Percentiles rank a stretch among this genome's conserved stretches.
phyloP scores from a whole-genome alignment of 2,113 vertebrate genomes.

The Thermophis baileyi region DNA sequence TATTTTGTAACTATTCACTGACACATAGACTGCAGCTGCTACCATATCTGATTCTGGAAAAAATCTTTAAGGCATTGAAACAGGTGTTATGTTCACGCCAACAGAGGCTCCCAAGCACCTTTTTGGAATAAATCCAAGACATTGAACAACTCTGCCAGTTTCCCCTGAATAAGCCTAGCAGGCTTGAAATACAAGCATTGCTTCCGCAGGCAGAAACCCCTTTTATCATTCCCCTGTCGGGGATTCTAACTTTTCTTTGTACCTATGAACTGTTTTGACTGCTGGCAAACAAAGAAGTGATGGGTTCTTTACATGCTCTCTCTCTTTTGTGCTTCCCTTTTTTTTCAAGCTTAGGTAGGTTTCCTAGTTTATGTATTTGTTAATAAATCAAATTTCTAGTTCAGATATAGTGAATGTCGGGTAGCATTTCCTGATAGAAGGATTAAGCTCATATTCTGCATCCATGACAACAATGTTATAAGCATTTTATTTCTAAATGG shows the following conservation, averaged over 20 bases:
- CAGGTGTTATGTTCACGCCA: neutral
- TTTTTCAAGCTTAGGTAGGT: neutral
- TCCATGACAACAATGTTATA: neutral
- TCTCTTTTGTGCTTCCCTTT: neutral
- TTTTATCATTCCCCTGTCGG: neutral
- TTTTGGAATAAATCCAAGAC: neutral
- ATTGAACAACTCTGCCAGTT: neutral
- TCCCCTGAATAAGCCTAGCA: neutral
- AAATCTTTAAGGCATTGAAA: neutral
- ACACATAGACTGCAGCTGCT: neutral
- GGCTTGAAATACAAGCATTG: neutral
- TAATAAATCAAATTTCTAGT: neutral
- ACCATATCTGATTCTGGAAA: neutral
- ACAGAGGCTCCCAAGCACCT: neutral
- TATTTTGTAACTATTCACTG: neutral
- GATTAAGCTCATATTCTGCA: neutral
- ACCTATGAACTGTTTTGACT: neutral
- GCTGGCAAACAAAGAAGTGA: neutral
- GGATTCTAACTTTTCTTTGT: neutral
- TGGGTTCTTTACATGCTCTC: neutral
- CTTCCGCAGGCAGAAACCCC: neutral
- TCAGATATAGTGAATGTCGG: neutral
- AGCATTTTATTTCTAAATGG: neutral
- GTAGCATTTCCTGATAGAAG: neutral
- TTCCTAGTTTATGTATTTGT: neutral